These are phyloP conservation scores for Pteropus rufus DNA, from an alignment of 2,797 vertebrate genomes.

Conservation along the genomic window DNA sequence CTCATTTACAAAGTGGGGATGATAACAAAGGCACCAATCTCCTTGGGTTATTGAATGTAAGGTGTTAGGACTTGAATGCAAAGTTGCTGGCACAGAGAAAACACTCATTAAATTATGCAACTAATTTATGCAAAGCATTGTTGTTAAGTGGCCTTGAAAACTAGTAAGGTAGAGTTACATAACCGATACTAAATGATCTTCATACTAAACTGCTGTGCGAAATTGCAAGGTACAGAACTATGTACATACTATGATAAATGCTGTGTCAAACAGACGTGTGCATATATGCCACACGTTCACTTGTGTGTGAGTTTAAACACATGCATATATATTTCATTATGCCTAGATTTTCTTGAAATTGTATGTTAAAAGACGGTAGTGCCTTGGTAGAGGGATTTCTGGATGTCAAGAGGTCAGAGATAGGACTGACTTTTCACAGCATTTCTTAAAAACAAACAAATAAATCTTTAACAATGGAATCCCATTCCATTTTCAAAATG, in stretches of 20 bases:
- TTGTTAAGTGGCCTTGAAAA: background rate
- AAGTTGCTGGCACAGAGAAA: background rate
- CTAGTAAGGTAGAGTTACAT: background rate
- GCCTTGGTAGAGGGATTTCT: background rate
- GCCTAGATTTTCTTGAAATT: background rate
- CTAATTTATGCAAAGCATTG: constrained; percentile 25
- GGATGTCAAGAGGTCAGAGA: background rate
- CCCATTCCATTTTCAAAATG: background rate
- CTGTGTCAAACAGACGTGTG: background rate
- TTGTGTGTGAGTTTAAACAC: background rate
- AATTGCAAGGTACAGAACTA: background rate
- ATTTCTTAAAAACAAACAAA: background rate
- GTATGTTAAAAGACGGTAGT: background rate
- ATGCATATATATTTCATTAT: too few relatives aligned
- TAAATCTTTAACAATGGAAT: background rate
- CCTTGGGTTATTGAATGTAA: background rate
- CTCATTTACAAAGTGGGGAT: background rate
- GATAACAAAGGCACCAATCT: background rate
- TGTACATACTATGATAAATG: background rate
- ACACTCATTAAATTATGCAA: background rate
- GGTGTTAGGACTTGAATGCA: background rate
- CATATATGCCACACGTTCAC: too few relatives aligned
- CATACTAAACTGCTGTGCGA: background rate
- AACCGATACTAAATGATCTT: background rate
- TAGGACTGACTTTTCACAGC: background rate